Conservation (phyloP, 2,113 vertebrate species). For the Xiphophorus maculatus region DNA sequence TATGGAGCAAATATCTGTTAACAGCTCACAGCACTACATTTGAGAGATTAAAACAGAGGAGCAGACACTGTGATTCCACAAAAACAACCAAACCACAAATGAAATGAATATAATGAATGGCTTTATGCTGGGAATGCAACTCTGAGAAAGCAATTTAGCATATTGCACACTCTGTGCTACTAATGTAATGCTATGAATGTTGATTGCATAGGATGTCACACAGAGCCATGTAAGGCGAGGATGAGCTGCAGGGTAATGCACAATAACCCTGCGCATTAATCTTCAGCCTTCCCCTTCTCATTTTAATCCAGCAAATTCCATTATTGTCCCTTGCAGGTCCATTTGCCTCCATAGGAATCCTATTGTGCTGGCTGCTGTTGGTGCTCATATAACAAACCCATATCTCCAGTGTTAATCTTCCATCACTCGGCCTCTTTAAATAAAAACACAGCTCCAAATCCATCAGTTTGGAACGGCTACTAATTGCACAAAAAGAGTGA, state of each 20-base stretch:
- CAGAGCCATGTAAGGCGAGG: slow-evolving; percentile 68
- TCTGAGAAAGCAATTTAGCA: slow-evolving; percentile 75
- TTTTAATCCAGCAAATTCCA: slow-evolving; percentile 79
- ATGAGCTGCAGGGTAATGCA: slow-evolving; percentile 75
- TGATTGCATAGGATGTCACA: slow-evolving; percentile 66
- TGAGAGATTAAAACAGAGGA: slow-evolving; percentile 70
- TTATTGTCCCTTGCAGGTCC: slow-evolving; percentile 68
- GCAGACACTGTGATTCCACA: slow-evolving; percentile 56
- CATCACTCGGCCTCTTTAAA: slow-evolving; percentile 69
- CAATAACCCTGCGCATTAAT: slow-evolving; percentile 78
- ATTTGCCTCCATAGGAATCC: slow-evolving; percentile 70
- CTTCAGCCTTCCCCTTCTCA: slow-evolving; percentile 48
- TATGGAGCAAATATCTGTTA: slow-evolving; percentile 66
- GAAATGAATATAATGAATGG: slow-evolving; percentile 68
- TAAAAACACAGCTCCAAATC: slow-evolving; percentile 76
- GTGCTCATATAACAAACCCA: slow-evolving; percentile 51
- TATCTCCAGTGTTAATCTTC: slow-evolving; percentile 76
- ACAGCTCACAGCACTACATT: slow-evolving; percentile 69
- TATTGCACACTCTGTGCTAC: slow-evolving; percentile 69
- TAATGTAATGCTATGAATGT: slow-evolving; percentile 73
- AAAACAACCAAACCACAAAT: slow-evolving; percentile 55
- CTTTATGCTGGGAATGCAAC: slow-evolving; percentile 37
- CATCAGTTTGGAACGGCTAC: slow-evolving; percentile 75
- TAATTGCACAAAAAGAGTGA: slow-evolving; percentile 80
- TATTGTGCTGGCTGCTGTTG: slow-evolving; percentile 37